phyloP scores from a whole-genome alignment of 2,797 vertebrate species.

The Characodon lateralis region DNA sequence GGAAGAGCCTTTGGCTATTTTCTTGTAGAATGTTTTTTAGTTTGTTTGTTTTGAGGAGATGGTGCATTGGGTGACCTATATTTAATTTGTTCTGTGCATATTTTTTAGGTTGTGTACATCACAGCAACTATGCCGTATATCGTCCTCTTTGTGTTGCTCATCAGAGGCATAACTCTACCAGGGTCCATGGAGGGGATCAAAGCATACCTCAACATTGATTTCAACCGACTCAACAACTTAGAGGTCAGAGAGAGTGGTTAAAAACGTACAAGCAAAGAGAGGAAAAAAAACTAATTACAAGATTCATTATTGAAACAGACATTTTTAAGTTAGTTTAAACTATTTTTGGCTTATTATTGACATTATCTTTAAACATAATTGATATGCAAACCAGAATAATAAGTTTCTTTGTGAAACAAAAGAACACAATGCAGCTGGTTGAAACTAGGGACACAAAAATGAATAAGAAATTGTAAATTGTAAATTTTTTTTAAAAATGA shows the following conservation, averaged over 20 bases:
- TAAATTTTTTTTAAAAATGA: too few species aligned
- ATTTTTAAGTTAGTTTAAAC: not conserved
- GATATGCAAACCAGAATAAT: not conserved
- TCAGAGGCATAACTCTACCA: slow-evolving; percentile 92
- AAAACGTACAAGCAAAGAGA: not conserved
- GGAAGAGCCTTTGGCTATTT: not conserved
- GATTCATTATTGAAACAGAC: not conserved
- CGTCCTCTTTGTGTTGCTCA: slow-evolving; percentile 92
- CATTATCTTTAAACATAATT: not conserved
- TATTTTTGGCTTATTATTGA: not conserved
- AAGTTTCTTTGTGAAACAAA: not conserved
- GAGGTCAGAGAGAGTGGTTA: slow-evolving; percentile 80
- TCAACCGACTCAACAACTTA: slow-evolving; percentile 90
- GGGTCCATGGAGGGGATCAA: slow-evolving; percentile 92
- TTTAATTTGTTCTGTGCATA: slow-evolving; percentile 1
- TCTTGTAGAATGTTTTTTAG: not conserved
- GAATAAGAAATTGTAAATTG: not conserved
- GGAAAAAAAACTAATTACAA: not conserved
- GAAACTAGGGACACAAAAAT: not conserved
- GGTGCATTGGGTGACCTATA: not conserved
- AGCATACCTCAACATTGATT: slow-evolving; percentile 93
- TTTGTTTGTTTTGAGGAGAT: too few species aligned
- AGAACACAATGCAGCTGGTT: not conserved
- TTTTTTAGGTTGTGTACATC: slow-evolving; percentile 94
- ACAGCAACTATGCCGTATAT: slow-evolving; percentile 97